Base-by-base conservation (phyloP, 2,797 vertebrate genomes). In the Peromyscus nudipes region DNA sequence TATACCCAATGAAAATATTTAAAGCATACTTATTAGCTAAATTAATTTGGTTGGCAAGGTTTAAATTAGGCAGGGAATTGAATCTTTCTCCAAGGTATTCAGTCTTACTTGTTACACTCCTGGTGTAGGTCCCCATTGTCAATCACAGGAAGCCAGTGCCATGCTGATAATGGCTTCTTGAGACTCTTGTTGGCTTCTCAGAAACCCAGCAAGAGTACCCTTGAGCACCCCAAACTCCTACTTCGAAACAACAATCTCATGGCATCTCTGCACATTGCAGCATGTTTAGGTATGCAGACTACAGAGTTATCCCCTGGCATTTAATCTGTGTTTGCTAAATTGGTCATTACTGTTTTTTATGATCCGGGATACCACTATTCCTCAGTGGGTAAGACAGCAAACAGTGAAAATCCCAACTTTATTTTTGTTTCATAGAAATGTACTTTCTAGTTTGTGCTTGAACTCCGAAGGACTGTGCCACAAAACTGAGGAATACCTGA, bases 11-110 rank as follows among this genome's bases (percentile, higher is more conserved):
- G 43, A 84, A 89, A 80, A 88, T 40, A 84, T 43, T 85, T 75
- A 62, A 91, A 57, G 49, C 10, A 95, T 31, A 43, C 27, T 27
- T 87, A 14, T 40, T 82, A 46, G 52, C 29, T 94, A 43, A 75
- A 88, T 82, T 94, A 77, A 90, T 91, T 94, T 77, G n/a, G 14
- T 81, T 90, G 85, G 19, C 64, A 77, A 94, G 60, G 29, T 31
- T 77, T 71, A 65, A 46, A 52, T 75, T 87, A 10, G 49, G 23
- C 40, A 77, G 1, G 57, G 71, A 89, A 57, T 2, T 88, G 13
- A 62, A 37, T 73, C 29, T 77, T 31, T 96, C 82, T 86, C n/a
- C 27, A 86, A 69, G 55, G 27, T 43, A 34, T 40, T 86, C 17
- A 3, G 40, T 84, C 19, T 84, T 21, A 46, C 10, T 19, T 65